Base-by-base conservation (phyloP, 2,113 vertebrate species). In the Tichodroma muraria region DNA sequence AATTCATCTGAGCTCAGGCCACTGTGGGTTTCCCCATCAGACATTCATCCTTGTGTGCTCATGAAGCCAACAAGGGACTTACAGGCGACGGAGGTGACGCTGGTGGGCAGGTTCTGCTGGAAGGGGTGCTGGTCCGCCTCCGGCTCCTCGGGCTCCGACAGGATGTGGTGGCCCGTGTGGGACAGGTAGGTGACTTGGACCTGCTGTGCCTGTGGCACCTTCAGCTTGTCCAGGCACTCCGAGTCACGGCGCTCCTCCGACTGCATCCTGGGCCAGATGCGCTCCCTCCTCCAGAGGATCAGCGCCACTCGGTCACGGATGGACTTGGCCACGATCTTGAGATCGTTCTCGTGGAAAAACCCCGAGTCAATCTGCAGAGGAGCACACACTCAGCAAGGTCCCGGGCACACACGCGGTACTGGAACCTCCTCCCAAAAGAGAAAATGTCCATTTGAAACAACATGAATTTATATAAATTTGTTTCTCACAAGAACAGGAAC, bases 251-350 rank as follows among this genome's bases (percentile, higher is more conserved):
- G 97, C 57, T 98, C 98, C 85, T 90, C 91, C 11, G 89, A 97
- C 96, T 91, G 97, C 92, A 96, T 98, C 49, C 95, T 91, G 7
- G 94, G 98, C 94, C 98, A 98, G 42, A 98, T 99, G 28, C 99
- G 97, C 93, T 98, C 98, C 63, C 99, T 97, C 56, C 98, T 97
- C 99, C 99, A 99, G 37, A 98, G 99, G 96, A 99, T 99, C 60
- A 99, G 96, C 1, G 99, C 98, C 59, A 99, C 99, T 2, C 99
- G 98, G 94, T 99, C 99, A 5, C 99, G 98, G 91, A 99, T 99
- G 23, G 99, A 99, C 97, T 99, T 99, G 6, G 98, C 98, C 53
- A 99, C 98, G 17, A 99, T 98, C 97, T 99, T 99, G 85, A 99
- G 97, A 24, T 99, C 99, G 4, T 96, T 99, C 81, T 99, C 99